Percentiles rank a stretch among this genome's conserved stretches.
Evolutionary conservation across 2,797 vertebrate species (phyloP).

Genomic region (Hoplostethus mediterraneus): DNA sequence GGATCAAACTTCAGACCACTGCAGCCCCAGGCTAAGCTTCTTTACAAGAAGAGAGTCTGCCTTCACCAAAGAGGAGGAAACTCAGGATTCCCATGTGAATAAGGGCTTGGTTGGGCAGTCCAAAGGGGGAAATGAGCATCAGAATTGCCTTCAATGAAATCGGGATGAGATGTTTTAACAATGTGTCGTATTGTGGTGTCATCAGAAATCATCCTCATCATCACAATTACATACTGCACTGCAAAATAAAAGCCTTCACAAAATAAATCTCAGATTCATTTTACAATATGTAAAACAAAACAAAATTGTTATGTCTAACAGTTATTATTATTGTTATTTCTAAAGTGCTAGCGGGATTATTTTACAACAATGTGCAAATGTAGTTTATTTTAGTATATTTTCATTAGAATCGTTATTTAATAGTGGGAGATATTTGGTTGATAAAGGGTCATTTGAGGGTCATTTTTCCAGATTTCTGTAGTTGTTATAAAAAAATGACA

Average conservation of each 20-base stretch:
- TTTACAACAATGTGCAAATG: slow-evolving; percentile 82
- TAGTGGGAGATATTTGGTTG: not conserved
- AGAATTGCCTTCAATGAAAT: not conserved
- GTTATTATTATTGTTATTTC: not conserved
- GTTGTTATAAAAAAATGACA: not conserved
- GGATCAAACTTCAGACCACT: slow-evolving; percentile 32
- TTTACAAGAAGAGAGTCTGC: slow-evolving; percentile 8
- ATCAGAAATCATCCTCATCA: no score
- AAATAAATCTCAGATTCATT: slow-evolving; percentile 86
- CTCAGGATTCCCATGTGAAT: not conserved
- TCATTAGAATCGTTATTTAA: slow-evolving; percentile 65
- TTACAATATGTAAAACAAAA: slow-evolving; percentile 83
- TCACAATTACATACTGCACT: no score
- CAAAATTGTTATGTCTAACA: slow-evolving; percentile 57
- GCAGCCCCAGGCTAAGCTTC: slow-evolving; percentile 15
- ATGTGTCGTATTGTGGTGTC: slow-evolving; percentile 3
- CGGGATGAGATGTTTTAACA: not conserved
- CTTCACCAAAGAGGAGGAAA: slow-evolving; percentile 16
- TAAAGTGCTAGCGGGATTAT: slow-evolving; percentile 79
- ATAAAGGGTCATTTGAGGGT: not conserved
- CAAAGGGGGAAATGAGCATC: not conserved
- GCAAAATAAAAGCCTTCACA: slow-evolving; percentile 84
- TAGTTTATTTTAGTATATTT: slow-evolving; percentile 52
- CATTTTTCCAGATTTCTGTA: not conserved
- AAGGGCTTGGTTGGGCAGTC: not conserved